Evolutionary conservation across 1,140 invertebrate species (phyloP).

Genomic region (Matsumurasca onukii): DNA sequence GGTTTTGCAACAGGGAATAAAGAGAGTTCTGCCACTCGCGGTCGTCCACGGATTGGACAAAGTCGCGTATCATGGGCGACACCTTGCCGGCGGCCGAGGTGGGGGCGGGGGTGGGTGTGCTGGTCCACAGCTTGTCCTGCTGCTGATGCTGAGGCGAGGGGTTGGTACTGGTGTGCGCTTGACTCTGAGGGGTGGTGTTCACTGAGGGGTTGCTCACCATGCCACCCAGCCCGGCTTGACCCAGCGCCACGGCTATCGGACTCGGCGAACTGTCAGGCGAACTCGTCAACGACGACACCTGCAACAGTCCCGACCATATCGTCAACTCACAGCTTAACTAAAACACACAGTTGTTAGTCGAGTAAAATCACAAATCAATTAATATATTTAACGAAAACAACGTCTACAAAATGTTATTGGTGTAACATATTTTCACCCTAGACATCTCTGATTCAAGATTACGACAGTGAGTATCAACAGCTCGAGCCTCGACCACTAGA

Average conservation of each 20-base stretch:
- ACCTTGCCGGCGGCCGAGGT: constrained; percentile 44
- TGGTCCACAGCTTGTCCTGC: constrained; percentile 55
- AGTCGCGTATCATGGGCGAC: constrained; percentile 85
- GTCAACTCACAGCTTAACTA: no score
- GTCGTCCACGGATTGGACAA: constrained; percentile 88
- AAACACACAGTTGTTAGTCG: no score
- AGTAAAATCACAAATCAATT: no score
- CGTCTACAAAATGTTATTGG: no score
- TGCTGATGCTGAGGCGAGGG: no score
- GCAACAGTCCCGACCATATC: no score
- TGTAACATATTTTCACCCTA: no score
- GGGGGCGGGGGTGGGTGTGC: constrained; percentile 63
- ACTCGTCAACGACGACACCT: constrained; percentile 86
- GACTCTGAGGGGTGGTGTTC: constrained; percentile 56
- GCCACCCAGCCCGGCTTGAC: constrained; percentile 51
- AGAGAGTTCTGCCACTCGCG: constrained; percentile 93
- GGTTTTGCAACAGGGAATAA: constrained; percentile 86
- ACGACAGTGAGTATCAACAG: no score
- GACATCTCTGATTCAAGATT: no score
- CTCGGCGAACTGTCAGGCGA: constrained; percentile 87
- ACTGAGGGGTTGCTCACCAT: constrained; percentile 45
- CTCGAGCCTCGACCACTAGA: no score
- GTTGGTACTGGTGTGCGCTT: constrained; percentile 51
- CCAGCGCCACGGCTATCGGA: constrained; percentile 72
- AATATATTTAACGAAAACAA: no score